Evolutionary conservation across 2,888 invertebrate genomes (phyloP).

Genomic region (Lydus trimaculatus): DNA sequence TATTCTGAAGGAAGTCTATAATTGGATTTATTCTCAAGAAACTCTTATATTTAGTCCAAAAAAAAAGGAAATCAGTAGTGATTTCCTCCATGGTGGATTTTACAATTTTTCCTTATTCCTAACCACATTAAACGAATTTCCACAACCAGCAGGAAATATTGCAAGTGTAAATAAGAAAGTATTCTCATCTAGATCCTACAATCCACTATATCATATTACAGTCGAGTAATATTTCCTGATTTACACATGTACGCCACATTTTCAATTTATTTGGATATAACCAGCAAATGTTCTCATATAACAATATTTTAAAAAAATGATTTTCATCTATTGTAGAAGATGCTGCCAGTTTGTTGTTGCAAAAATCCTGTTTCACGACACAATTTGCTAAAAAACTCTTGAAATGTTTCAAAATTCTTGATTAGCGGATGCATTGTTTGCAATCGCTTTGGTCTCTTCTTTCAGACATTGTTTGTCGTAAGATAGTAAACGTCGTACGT

Average conservation of each 20-base stretch:
- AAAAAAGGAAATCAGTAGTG: too few species aligned
- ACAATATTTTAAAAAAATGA: not conserved
- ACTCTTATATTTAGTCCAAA: too few species aligned
- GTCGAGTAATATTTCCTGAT: not conserved
- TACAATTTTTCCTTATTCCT: not conserved
- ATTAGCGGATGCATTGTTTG: slow-evolving; percentile 19
- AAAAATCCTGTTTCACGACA: not conserved
- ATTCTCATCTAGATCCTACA: not conserved
- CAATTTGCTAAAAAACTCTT: slow-evolving; percentile 6
- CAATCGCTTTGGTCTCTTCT: slow-evolving; percentile 11
- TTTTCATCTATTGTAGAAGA: not conserved
- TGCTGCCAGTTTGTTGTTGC: not conserved
- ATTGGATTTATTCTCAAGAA: too few species aligned
- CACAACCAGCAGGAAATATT: not conserved
- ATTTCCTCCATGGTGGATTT: not conserved
- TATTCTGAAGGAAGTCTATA: too few species aligned
- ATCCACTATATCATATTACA: not conserved
- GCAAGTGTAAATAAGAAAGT: not conserved
- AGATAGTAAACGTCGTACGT: slow-evolving; percentile 19
- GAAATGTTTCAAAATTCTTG: slow-evolving; percentile 16
- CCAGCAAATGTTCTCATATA: not conserved
- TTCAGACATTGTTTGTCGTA: slow-evolving; percentile 13
- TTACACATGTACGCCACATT: not conserved
- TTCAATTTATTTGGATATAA: not conserved
- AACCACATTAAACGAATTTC: not conserved